Evolutionary conservation across 2,113 vertebrate genomes (phyloP).

Genomic region (Forbesichthys papilliferus): DNA sequence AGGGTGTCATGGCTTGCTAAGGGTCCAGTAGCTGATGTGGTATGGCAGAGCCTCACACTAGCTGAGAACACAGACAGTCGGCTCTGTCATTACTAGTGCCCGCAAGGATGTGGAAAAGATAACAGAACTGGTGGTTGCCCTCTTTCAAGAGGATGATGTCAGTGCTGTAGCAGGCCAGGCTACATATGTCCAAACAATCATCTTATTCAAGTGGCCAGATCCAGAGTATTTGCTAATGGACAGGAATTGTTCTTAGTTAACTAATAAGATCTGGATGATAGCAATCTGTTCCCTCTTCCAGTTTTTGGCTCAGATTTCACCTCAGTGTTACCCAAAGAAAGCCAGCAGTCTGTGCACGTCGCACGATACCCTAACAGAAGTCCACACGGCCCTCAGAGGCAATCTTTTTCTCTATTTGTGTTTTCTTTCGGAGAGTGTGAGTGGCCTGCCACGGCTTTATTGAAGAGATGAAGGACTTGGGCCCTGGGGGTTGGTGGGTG

Average conservation of each 20-base stretch:
- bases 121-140: constrained; percentile 33
- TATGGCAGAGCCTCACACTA: constrained; percentile 37
- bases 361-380: background rate
- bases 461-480: too few species aligned
- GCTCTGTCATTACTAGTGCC: constrained; percentile 29
- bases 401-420: constrained; percentile 21
- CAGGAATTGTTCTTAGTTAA: constrained; percentile 40
- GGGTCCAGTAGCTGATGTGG: constrained; percentile 56
- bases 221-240: constrained; percentile 44
- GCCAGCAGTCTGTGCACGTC: constrained; percentile 36
- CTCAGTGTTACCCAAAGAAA: constrained; percentile 36
- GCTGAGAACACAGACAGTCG: constrained; percentile 25
- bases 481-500: too few species aligned
- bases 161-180: constrained; percentile 24
- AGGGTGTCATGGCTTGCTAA: constrained; percentile 42
- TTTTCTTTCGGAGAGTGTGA: background rate
- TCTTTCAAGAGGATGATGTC: constrained; percentile 33
- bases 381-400: constrained; percentile 2
- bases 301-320: constrained; percentile 14
- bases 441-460: too few species aligned
- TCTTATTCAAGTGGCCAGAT: constrained; percentile 18
- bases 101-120: constrained; percentile 33
- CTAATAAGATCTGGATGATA: constrained; percentile 35
- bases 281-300: constrained; percentile 30
- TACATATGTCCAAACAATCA: constrained; percentile 35